Evolutionary conservation across 2,888 invertebrate genomes (phyloP).

Genomic region (Hirtodrosophila confusa): DNA sequence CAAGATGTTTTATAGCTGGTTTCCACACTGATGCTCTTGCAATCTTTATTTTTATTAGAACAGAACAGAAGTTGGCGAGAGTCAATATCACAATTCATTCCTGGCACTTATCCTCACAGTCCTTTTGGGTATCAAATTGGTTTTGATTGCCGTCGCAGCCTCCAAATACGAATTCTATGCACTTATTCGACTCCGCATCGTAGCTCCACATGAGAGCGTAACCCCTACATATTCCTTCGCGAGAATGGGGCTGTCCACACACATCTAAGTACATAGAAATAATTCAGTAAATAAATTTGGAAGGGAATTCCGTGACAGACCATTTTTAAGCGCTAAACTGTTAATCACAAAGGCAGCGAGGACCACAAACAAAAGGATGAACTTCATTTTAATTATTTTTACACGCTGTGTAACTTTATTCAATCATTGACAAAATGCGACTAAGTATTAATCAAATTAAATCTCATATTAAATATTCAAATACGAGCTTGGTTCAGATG

Average conservation of each 20-base stretch:
- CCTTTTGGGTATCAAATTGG: constrained; percentile 28
- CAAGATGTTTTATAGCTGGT: too few species aligned
- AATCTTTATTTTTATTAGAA: too few species aligned
- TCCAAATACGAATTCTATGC: constrained; percentile 40
- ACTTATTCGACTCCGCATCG: constrained; percentile 1
- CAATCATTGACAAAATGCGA: too few species aligned
- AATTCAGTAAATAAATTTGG: constrained; percentile 11
- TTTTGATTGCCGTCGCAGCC: constrained; percentile 60
- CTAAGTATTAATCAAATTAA: too few species aligned
- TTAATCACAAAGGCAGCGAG: constrained; percentile 28
- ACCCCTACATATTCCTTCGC: constrained; percentile 36
- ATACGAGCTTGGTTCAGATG: too few species aligned
- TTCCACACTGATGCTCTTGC: too few species aligned
- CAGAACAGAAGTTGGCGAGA: too few species aligned
- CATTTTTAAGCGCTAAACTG: constrained; percentile 19
- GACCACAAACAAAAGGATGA: constrained; percentile 26
- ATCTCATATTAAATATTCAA: too few species aligned
- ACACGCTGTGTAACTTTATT: too few species aligned
- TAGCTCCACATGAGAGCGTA: constrained; percentile 40
- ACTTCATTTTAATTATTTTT: constrained; percentile 31
- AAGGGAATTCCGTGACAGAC: too few species aligned
- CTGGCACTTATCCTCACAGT: constrained; percentile 40
- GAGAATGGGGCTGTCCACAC: constrained; percentile 37
- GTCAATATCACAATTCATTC: constrained; percentile 26
- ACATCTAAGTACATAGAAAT: constrained; percentile 21